Evolutionary conservation across 2,113 vertebrate species (phyloP).

Genomic region (Cottus gobio): DNA sequence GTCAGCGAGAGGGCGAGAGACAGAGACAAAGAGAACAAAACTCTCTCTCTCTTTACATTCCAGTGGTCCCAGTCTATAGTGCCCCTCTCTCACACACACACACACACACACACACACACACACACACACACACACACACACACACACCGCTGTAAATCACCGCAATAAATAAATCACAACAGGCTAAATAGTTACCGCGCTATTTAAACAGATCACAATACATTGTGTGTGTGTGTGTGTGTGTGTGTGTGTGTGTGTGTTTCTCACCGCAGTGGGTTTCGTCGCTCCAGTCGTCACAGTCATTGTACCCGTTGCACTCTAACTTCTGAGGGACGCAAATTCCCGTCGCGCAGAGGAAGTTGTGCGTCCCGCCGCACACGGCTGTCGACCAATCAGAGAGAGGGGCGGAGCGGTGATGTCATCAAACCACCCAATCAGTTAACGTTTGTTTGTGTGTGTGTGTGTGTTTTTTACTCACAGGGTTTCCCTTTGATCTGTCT

Average conservation of each 20-base stretch:
- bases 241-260: slow-evolving; percentile 17
- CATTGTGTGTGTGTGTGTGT: slow-evolving; percentile 33
- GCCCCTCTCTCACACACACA: background rate
- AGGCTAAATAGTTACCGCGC: background rate
- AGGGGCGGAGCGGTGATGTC: background rate
- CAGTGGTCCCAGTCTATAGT: slow-evolving; percentile 5
- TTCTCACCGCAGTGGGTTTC: slow-evolving; percentile 91
- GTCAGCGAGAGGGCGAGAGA: background rate
- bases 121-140: no score
- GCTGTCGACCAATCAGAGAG: slow-evolving; percentile 77
- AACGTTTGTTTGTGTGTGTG: background rate
- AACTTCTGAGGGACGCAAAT: slow-evolving; percentile 90
- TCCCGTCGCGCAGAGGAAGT: slow-evolving; percentile 90
- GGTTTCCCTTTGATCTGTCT: slow-evolving; percentile 85
- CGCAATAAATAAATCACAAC: no score
- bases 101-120: no score
- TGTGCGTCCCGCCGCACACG: slow-evolving; percentile 85
- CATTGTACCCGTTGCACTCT: slow-evolving; percentile 94
- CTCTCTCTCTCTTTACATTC: slow-evolving; percentile 30
- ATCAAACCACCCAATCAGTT: background rate
- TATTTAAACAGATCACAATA: slow-evolving; percentile 30
- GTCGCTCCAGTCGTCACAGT: slow-evolving; percentile 97
- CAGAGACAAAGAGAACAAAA: background rate
- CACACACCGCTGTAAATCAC: slow-evolving; percentile 9
- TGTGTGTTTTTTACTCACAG: slow-evolving; percentile 79